phyloP scores from a whole-genome alignment of 1,140 invertebrate genomes.

The Whitmania pigra region DNA sequence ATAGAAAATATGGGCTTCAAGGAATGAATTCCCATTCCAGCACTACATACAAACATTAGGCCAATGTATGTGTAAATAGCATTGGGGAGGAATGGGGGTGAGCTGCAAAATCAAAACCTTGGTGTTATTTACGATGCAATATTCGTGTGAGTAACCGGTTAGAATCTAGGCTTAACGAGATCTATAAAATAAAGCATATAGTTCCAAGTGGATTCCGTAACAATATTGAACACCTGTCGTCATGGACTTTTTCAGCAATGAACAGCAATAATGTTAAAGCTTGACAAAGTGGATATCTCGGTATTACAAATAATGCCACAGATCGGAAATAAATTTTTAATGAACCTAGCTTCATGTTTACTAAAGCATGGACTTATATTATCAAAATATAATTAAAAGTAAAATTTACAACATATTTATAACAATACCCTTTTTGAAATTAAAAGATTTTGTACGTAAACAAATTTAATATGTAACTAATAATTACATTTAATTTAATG shows the following conservation, averaged over 20 bases:
- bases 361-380: too few species aligned
- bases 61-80: not conserved
- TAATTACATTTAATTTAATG: too few species aligned
- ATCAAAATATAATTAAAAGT: too few species aligned
- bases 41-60: constrained; percentile 1
- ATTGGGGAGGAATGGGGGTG: not conserved
- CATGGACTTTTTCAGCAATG: not conserved
- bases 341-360: too few species aligned
- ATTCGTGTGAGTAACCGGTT: too few species aligned
- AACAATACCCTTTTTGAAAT: not conserved
- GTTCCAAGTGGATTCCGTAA: not conserved
- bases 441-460: not conserved
- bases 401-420: too few species aligned
- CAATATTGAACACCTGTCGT: not conserved
- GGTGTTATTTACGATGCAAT: not conserved
- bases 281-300: constrained; percentile 3
- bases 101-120: not conserved
- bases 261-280: not conserved
- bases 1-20: not conserved
- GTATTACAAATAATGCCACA: not conserved
- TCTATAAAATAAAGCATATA: too few species aligned
- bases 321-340: not conserved
- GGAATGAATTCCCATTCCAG: not conserved
- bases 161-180: too few species aligned
- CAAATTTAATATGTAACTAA: not conserved